Percentiles rank a stretch among this genome's conserved stretches.
Evolutionary conservation across 2,797 vertebrate genomes (phyloP).

Genomic region (Paedocypris micromegethes): DNA sequence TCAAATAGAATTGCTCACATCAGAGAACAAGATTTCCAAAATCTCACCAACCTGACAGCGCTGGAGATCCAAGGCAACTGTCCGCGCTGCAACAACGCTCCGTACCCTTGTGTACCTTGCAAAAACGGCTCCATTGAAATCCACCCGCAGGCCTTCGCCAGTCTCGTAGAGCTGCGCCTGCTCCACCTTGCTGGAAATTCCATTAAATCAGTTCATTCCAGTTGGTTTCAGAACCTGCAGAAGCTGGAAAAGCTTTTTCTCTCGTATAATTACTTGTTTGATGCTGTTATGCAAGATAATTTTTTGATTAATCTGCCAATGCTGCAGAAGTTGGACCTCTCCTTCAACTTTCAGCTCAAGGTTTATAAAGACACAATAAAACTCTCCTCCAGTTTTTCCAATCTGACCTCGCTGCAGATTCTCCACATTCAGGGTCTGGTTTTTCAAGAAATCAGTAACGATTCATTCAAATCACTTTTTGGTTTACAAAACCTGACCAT

Average conservation of each 20-base stretch:
- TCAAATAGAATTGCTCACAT: constrained; percentile 75
- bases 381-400: constrained; percentile 74
- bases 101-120: constrained; percentile 80
- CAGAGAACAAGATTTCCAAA: constrained; percentile 67
- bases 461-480: constrained; percentile 64
- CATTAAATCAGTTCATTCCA: constrained; percentile 58
- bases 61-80: constrained; percentile 89
- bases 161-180: constrained; percentile 61
- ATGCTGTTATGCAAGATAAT: constrained; percentile 62
- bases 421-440: constrained; percentile 79
- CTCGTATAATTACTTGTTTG: constrained; percentile 76
- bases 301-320: constrained; percentile 69
- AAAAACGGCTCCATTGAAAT: constrained; percentile 69
- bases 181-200: constrained; percentile 84
- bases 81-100: constrained; percentile 82
- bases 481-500: constrained; percentile 71
- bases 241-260: constrained; percentile 74
- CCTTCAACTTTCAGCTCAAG: constrained; percentile 78
- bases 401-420: constrained; percentile 66
- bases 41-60: constrained; percentile 65
- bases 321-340: constrained; percentile 76
- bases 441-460: constrained; percentile 68
- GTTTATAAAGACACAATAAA: constrained; percentile 64
- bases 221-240: constrained; percentile 73
- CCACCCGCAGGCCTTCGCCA: constrained; percentile 70